These are phyloP conservation scores for Lathamus discolor DNA, from an alignment of 2,113 vertebrate genomes.

Conservation along the genomic window DNA sequence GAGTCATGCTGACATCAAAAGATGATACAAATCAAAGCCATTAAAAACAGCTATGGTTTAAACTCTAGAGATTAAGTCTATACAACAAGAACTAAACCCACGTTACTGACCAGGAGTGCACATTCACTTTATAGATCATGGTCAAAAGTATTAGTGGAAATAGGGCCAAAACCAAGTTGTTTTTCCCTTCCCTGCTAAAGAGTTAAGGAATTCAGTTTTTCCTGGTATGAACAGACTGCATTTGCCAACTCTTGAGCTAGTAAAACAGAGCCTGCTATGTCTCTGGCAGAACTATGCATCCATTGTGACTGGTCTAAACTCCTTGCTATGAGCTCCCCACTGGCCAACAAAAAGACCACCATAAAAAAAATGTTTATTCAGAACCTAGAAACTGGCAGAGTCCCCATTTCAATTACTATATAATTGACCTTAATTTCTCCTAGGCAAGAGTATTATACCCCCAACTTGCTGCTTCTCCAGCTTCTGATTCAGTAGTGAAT, in stretches of 20 bases:
- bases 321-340: constrained; percentile 1
- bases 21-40: neutral
- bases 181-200: neutral
- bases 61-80: neutral
- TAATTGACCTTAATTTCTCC: constrained; percentile 52
- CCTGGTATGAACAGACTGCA: neutral
- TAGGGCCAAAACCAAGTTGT: neutral
- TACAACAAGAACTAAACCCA: neutral
- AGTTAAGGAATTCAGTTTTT: neutral
- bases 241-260: constrained; percentile 19
- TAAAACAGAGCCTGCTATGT: constrained; percentile 48
- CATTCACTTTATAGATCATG: neutral
- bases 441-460: neutral
- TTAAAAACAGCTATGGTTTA: neutral
- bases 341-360: constrained; percentile 35
- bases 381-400: constrained; percentile 13
- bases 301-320: constrained; percentile 37
- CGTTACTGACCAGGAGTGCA: neutral
- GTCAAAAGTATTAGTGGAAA: neutral
- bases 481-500: constrained; percentile 8
- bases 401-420: constrained; percentile 44
- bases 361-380: constrained; percentile 18
- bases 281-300: constrained; percentile 40
- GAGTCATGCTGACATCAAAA: constrained; percentile 23
- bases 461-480: neutral